Base-by-base conservation (phyloP, 1,140 invertebrate genomes). In the Cylas formicarius region DNA sequence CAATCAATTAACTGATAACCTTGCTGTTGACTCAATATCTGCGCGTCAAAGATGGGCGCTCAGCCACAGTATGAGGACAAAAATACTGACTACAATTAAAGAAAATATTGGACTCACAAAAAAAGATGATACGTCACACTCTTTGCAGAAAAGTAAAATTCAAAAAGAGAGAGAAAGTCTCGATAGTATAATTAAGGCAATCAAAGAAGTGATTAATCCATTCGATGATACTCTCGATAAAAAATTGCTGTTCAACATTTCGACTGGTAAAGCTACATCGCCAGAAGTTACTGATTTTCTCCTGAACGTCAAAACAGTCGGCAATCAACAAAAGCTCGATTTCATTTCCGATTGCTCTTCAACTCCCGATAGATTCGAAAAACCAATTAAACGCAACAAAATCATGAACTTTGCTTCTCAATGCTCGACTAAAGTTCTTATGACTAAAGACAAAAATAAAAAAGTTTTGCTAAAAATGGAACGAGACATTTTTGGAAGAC, bases 401-500 rank as follows among this genome's bases (percentile, higher is more conserved):
- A 56, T 53, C 16, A 19, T 41, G 9, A 56, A 45, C 42, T 56
- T 55, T 45, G 38, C 44, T 13, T 48, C 23, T 20, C 14, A 48
- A 17, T 47, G 44, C 16, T 19, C 22, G n/a, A 36, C 5, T 16
- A 50, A 58, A 48, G 38, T 46, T 24, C 40, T 52, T 11, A 50
- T 21, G 26, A 39, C 35, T 27, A 56, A 50, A 49, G 41, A 48
- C 28, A 60, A 58, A 40, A 45, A 50, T 34, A 38, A 48, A 22
- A 56, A 58, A 45, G 43, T 61, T 14, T 35, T 42, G 22, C 20
- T 48, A 26, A 55, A 52, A 36, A 37, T 62, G 40, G 55, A 59
- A 32, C 50, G 57, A 38, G 56, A 61, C 54, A 55, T 62, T 39
- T 60, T 60, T 46, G 54, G 56, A 13, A 41, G 49, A 34, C 33